A percentile compares a stretch with the other conserved stretches of the same genome.
Evolutionary conservation across 2,797 vertebrate species (phyloP).

Genomic region (Tolypeutes matacus): DNA sequence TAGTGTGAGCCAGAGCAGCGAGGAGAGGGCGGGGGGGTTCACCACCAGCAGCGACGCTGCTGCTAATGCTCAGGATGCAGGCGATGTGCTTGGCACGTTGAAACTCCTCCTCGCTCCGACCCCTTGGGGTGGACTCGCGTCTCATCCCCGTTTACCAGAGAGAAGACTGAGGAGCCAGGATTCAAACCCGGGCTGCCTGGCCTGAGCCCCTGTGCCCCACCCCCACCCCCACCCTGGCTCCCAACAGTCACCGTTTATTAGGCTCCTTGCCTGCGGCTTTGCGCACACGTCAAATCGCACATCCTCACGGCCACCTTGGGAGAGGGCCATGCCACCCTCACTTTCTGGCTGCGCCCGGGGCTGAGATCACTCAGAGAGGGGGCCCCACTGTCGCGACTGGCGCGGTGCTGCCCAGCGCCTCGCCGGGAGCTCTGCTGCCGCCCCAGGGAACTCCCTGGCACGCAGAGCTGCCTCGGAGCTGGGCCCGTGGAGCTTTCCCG

Average conservation of each 20-base stretch:
- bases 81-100: background rate
- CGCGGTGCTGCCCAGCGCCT: no score
- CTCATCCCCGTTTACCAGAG: background rate
- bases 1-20: background rate
- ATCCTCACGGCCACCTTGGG: background rate
- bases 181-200: background rate
- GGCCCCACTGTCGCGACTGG: rapidly evolving
- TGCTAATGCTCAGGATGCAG: background rate
- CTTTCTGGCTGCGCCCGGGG: background rate
- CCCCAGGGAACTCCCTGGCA: background rate
- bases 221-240: no score
- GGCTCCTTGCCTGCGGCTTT: background rate
- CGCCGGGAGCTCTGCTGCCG: conserved; percentile 13
- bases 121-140: background rate
- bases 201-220: background rate
- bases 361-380: background rate
- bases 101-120: background rate
- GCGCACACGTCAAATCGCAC: rapidly evolving
- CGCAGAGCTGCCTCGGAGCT: no score
- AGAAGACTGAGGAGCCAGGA: background rate
- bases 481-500: background rate
- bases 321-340: background rate
- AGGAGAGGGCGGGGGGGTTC: background rate
- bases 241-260: background rate
- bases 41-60: rapidly evolving